Evolutionary conservation across 2,888 invertebrate species (phyloP), one percentile per base, ranked within the genome.

Genomic region (Ormyrus rosae): DNA sequence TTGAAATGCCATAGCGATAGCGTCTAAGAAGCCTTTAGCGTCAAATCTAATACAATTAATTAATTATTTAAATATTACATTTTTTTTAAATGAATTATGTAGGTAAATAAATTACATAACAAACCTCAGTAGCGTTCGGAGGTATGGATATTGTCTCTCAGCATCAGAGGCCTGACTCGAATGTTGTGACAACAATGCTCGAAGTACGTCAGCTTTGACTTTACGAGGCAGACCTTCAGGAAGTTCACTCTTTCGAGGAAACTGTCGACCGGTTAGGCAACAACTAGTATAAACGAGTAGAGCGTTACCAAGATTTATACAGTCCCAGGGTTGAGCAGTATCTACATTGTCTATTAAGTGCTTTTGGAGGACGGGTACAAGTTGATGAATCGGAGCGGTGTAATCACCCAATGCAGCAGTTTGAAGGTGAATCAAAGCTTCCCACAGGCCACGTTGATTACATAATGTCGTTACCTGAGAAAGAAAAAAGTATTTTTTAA

Each of bases 241-340:
- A 84, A 96, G 94, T 85, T 94, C 93, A 0, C 96, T 96, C 6
- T 86, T 84, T 60, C 92, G 92, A 0, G 96, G 97, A 91, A 96
- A 97, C 0, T 95, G 96, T 78, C 96, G 92, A 0, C 97, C 97
- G n/a, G 96, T 95, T 83, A 97, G 91, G 87, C 97, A 97, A 84
- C 96, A 96, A 83, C 96, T 96, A 51, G 96, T 93, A 88, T 97
- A 97, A 3, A 97, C 96, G 71, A 98, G 91, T 83, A 97, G 91
- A 82, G 96, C 96, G 87, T 97, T 97, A 7, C 97, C 97, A 64
- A 96, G 92, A 86, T 92, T 92, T 84, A 90, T 89, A 61, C 87
- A 88, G 45, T 90, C 89, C 65, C 87, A 85, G 0, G 89, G 84
- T 11, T 87, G 78, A 45, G 82, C 83, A 1, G 50, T 70, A 5